Evolutionary conservation across 2,888 invertebrate genomes (phyloP).

Genomic region (Pimpla rufipes): DNA sequence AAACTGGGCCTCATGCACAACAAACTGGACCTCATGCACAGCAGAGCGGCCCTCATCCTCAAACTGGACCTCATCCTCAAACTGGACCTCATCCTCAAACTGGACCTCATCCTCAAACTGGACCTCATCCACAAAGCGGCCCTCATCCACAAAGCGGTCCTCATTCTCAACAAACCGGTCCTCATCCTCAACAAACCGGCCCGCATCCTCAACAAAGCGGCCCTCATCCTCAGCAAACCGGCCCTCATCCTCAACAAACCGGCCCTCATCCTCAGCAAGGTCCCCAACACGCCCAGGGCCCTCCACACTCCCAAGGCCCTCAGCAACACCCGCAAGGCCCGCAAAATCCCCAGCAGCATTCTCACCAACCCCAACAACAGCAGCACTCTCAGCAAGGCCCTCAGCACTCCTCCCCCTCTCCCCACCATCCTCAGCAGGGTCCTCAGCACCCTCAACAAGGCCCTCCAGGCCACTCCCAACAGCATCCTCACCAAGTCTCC

Average conservation of each 20-base stretch:
- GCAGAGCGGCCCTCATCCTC: neutral
- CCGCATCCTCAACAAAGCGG: conserved; percentile 69
- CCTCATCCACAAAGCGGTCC: neutral
- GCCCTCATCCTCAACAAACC: conserved; percentile 40
- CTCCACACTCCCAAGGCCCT: conserved; percentile 49
- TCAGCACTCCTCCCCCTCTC: conserved; percentile 27
- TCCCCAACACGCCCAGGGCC: conserved; percentile 62
- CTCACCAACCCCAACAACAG: conserved; percentile 74
- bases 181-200: conserved; percentile 64
- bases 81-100: neutral
- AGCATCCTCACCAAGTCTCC: conserved; percentile 55
- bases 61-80: neutral
- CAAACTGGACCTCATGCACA: conserved; percentile 51
- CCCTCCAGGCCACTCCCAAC: conserved; percentile 50
- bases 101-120: neutral
- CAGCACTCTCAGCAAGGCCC: conserved; percentile 63
- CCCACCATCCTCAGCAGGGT: conserved; percentile 27
- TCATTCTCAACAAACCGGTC: neutral
- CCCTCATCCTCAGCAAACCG: too few relatives aligned
- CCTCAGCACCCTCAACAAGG: conserved; percentile 52
- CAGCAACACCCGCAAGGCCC: conserved; percentile 62
- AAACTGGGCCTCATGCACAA: conserved; percentile 44
- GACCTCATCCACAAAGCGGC: neutral
- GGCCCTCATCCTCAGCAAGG: conserved; percentile 33
- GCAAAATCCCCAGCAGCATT: conserved; percentile 70